These are phyloP conservation scores for Tridacna gigas DNA, from an alignment of 2,888 invertebrate genomes.

Conservation along the genomic window DNA sequence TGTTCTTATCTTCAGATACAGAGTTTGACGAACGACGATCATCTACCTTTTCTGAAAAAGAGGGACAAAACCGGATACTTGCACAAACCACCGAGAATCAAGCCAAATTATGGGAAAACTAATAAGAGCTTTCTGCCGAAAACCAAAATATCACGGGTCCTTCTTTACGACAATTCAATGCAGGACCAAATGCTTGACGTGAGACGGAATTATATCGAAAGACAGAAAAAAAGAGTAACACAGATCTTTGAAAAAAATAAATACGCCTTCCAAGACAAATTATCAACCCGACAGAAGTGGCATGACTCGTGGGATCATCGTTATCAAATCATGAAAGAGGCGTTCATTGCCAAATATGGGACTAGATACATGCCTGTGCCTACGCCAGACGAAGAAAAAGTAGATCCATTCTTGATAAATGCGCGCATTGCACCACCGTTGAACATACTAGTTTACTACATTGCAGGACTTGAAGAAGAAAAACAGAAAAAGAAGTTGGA, in stretches of 20 bases:
- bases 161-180: slow-evolving; percentile 80
- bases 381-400: slow-evolving; percentile 41
- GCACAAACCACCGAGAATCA: slow-evolving; percentile 77
- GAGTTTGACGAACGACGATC: slow-evolving; percentile 8
- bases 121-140: slow-evolving; percentile 67
- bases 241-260: slow-evolving; percentile 54
- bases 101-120: slow-evolving; percentile 78
- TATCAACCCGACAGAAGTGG: slow-evolving; percentile 58
- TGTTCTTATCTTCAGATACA: slow-evolving; percentile 1
- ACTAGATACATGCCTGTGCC: slow-evolving; percentile 45
- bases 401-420: slow-evolving; percentile 54
- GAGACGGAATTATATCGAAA: slow-evolving; percentile 66
- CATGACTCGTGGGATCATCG: slow-evolving; percentile 50
- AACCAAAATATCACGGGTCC: slow-evolving; percentile 75
- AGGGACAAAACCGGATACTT: slow-evolving; percentile 65
- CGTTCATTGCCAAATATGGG: slow-evolving; percentile 51
- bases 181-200: slow-evolving; percentile 77
- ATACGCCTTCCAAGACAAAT: slow-evolving; percentile 41
- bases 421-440: slow-evolving; percentile 56
- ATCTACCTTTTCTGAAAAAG: slow-evolving; percentile 30
- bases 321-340: slow-evolving; percentile 56
- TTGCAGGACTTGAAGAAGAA: slow-evolving; percentile 25
- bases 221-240: slow-evolving; percentile 63
- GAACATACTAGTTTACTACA: slow-evolving; percentile 56
- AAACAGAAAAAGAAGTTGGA: slow-evolving; percentile 26